Conservation (phyloP, 2,113 vertebrate genomes). For the Galemys pyrenaicus region DNA sequence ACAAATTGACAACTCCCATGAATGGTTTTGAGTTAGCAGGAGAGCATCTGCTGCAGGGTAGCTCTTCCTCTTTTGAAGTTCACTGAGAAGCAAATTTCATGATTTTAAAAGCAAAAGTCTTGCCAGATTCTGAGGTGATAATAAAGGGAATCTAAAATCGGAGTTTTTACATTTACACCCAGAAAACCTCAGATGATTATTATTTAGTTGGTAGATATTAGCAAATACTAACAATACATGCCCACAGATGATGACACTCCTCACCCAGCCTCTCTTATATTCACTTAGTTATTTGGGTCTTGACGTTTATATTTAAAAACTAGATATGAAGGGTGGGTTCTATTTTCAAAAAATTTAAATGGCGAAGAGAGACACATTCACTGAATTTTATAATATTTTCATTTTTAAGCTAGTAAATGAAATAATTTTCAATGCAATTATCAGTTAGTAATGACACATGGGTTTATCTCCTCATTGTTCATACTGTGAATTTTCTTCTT, state of each 20-base stretch:
- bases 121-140: not conserved
- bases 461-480: conserved; percentile 26
- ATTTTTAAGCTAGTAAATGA: not conserved
- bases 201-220: not conserved
- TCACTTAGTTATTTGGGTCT: conserved; percentile 1
- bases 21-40: conserved; percentile 70
- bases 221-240: not conserved
- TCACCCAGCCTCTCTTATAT: not conserved
- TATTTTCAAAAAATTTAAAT: conserved; percentile 19
- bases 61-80: conserved; percentile 61
- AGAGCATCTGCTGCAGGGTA: conserved; percentile 70
- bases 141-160: not conserved
- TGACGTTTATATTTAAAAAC: conserved; percentile 28
- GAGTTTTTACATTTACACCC: not conserved
- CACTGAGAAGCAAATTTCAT: conserved; percentile 33
- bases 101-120: conserved; percentile 49
- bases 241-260: not conserved
- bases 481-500: conserved; percentile 10
- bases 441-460: not conserved
- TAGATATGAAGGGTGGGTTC: not conserved
- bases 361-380: not conserved
- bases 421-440: conserved; percentile 23
- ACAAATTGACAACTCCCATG: conserved; percentile 69
- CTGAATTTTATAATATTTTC: not conserved
- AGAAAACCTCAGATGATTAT: not conserved